These are phyloP conservation scores for Pomatostomus ruficeps DNA, from an alignment of 2,113 vertebrate species.

Conservation along the genomic window DNA sequence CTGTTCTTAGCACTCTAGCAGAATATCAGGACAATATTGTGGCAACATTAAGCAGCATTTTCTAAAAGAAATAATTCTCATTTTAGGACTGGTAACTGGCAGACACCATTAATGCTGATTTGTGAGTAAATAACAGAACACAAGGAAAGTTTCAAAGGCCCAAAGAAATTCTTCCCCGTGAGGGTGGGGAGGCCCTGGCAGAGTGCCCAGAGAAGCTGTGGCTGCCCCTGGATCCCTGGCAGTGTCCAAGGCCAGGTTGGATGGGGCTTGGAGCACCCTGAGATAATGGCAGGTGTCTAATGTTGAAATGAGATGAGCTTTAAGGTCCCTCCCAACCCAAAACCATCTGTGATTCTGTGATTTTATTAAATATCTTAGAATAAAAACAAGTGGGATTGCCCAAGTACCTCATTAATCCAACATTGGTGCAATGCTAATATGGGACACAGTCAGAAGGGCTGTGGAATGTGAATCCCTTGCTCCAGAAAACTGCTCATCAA, in stretches of 20 bases:
- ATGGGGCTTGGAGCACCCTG: accelerated
- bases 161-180: background rate
- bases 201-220: background rate
- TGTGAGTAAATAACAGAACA: background rate
- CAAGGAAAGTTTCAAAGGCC: background rate
- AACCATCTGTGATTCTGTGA: background rate
- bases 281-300: background rate
- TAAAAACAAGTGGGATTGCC: background rate
- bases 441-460: background rate
- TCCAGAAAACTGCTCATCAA: background rate
- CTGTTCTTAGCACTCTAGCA: background rate
- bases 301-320: background rate
- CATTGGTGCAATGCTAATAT: background rate
- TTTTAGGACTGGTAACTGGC: background rate
- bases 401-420: background rate
- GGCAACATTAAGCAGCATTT: background rate
- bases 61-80: background rate
- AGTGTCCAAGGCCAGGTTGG: background rate
- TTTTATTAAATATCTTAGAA: background rate
- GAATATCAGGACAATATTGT: background rate
- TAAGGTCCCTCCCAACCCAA: background rate
- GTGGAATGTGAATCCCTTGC: background rate
- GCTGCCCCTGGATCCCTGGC: background rate
- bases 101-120: background rate
- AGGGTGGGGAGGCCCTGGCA: background rate